phyloP scores from a whole-genome alignment of 2,888 invertebrate genomes.

The Agrotis segetum region DNA sequence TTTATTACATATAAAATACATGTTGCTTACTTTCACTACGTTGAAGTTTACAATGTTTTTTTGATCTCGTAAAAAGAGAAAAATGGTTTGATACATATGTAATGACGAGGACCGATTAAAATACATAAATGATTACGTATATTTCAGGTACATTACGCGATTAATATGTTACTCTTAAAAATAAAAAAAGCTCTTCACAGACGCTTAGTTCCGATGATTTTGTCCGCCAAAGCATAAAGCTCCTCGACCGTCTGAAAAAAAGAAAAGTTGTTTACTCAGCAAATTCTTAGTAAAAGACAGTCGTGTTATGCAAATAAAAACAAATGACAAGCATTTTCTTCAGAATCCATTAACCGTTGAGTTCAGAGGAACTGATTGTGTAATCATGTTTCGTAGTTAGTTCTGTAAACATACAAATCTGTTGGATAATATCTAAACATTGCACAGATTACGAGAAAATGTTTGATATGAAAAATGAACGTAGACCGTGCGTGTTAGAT shows the following conservation, averaged over 20 bases:
- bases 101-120: slow-evolving; percentile 52
- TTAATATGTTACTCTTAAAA: slow-evolving; percentile 63
- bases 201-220: slow-evolving; percentile 91
- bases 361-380: slow-evolving; percentile 1
- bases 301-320: background rate
- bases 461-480: background rate
- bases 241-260: slow-evolving; percentile 93
- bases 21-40: slow-evolving; percentile 73
- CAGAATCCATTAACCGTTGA: background rate
- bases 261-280: slow-evolving; percentile 10
- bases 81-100: slow-evolving; percentile 26
- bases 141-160: slow-evolving; percentile 52
- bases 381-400: background rate
- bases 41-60: slow-evolving; percentile 74
- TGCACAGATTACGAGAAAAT: background rate
- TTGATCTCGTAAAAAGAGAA: slow-evolving; percentile 49
- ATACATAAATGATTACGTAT: slow-evolving; percentile 46
- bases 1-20: slow-evolving; percentile 78
- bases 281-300: background rate
- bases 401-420: slow-evolving; percentile 10
- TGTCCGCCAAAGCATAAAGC: slow-evolving; percentile 92
- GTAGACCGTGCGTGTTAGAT: background rate
- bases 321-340: slow-evolving; percentile 9
- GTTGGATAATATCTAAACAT: background rate
- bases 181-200: slow-evolving; percentile 66